Evolutionary conservation across 2,797 vertebrate species (phyloP), one percentile per base, ranked within the genome.

Genomic region (Moxostoma hubbsi): DNA sequence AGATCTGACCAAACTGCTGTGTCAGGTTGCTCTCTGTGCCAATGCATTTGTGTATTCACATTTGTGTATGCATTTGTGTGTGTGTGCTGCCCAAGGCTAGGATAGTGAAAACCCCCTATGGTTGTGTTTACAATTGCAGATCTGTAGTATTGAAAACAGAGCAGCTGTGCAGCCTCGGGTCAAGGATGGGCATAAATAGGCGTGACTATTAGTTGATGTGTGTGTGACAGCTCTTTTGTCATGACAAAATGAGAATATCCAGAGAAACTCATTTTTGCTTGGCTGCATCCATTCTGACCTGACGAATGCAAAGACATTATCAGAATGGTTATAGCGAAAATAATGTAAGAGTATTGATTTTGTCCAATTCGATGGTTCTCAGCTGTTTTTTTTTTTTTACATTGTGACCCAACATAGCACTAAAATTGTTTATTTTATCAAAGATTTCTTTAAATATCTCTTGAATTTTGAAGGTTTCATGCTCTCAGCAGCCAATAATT

Each of bases 141-240:
- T 65, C 61, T 83, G 47, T 82, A 13, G 57, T 53, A 73, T 73
- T 82, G 71, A 59, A 73, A 63, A 79, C 79, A 75, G 85, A 89
- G 86, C 88, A 88, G 89, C 83, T 91, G 89, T 89, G 82, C 83
- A 87, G 85, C 81, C 61, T 78, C 81, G 87, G 87, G 59, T 81
- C 82, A 87, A 77, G 61, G 70, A 61, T 3, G 47, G 65, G 10
- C 50, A 46, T 68, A 54, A 45, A 9, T 64, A 55, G 75, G 62
- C 18, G 71, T 75, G 65, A 45, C 36, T 75, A 6, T 18, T 53
- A 7, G 64, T 43, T 55, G 24, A 72, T 70, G 47, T 53, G 66
- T 50, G n/a, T 65, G 2, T 24, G 64, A 65, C 9, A 5, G 61
- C 9, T 16, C 45, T 49, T 57, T 63, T 78, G 51, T 70, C 15